Base-by-base conservation (phyloP, 92 coral and sea anemone species). In the Muricea muricata region DNA sequence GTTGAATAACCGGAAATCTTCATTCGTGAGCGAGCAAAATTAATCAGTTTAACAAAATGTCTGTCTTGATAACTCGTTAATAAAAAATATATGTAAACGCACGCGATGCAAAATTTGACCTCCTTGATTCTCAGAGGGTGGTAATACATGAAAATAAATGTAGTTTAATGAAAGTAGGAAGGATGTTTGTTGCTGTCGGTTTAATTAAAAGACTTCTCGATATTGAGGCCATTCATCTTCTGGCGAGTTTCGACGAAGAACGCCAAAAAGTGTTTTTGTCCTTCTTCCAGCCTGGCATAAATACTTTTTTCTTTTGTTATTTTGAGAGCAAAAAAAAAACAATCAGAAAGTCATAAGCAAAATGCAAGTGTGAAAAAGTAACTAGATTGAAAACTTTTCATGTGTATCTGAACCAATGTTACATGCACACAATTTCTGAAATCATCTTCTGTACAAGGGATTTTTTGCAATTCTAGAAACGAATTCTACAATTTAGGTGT, bases 51-150 rank as follows among this genome's bases (percentile, higher is more conserved):
- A 63, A n/a, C 13, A 0, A 12, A 13, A 12, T 15, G 70, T 63
- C 37, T 63, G 70, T 63, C 30, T 63, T 28, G 37, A 28, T 7
- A 63, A 63, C 39, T 63, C 70, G 70, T 63, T 63, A 63, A 63
- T 28, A 55, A 20, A 57, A 17, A 9, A 2, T 8, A 28, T 57
- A 57, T 32, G 65, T 32, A 17, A 45, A 57, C 65, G 65, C 70
- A 32, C 15, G 70, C 70, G 39, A 32, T 28, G 70, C 70, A 17
- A 26, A 37, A 18, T 63, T 63, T 63, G 39, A 11, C 70, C 37
- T 28, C 70, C 70, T 63, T 17, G 30, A 6, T 10, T 0, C 21
- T 29, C 70, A 28, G 70, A 28, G 37, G 70, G 37, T 28, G 60
- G 60, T 52, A 52, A 52, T 52, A 63, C 12, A 63, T 1, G 70